Evolutionary conservation across 1,140 invertebrate genomes (phyloP).

Genomic region (Microvelia longipes): DNA sequence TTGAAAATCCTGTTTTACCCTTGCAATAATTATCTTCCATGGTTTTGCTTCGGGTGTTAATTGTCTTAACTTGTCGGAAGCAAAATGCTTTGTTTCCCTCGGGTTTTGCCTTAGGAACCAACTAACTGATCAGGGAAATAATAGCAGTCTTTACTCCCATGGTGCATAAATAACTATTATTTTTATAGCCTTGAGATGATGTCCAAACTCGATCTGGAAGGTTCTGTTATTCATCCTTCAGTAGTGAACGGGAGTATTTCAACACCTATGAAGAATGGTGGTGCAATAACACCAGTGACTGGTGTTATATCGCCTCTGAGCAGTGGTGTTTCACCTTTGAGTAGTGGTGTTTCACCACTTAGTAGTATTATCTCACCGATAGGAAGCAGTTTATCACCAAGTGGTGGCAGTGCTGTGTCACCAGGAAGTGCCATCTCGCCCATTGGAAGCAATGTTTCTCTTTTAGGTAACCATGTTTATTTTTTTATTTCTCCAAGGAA

Average conservation of each 20-base stretch:
- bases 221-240: neutral
- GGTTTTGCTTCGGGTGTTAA: too few relatives aligned
- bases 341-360: neutral
- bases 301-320: neutral
- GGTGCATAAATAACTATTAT: too few relatives aligned
- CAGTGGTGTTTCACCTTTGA: neutral
- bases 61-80: too few relatives aligned
- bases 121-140: too few relatives aligned
- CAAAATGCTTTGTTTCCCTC: too few relatives aligned
- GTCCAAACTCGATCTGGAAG: neutral
- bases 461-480: too few relatives aligned
- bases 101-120: too few relatives aligned
- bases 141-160: too few relatives aligned
- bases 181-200: neutral
- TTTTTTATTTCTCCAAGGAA: too few relatives aligned
- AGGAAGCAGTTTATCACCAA: neutral
- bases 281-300: neutral
- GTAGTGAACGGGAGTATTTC: neutral
- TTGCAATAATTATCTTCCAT: too few relatives aligned
- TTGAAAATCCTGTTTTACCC: too few relatives aligned
- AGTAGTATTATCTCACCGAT: neutral
- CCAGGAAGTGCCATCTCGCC: neutral
- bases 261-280: neutral
- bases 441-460: too few relatives aligned
- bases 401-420: neutral